phyloP scores from a whole-genome alignment of 2,113 vertebrate genomes.

The Miniopterus natalensis region DNA sequence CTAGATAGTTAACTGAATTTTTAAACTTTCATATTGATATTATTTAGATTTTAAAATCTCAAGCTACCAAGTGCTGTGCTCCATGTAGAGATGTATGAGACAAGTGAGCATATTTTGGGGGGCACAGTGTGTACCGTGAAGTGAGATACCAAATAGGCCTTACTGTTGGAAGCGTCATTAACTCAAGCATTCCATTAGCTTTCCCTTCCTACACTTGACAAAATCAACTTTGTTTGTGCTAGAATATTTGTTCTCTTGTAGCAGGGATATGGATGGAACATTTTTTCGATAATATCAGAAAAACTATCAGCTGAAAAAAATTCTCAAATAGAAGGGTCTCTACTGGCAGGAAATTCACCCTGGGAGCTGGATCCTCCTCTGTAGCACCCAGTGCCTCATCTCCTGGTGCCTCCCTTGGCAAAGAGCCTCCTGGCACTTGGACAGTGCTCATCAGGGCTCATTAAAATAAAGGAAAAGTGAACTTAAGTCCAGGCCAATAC shows the following conservation, averaged over 20 bases:
- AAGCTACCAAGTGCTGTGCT: background rate
- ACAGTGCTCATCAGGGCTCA: background rate
- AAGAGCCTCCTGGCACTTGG: background rate
- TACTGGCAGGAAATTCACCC: background rate
- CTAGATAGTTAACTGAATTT: background rate
- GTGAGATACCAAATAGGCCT: background rate
- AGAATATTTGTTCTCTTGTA: conserved; percentile 61
- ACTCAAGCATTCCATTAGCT: conserved; percentile 43
- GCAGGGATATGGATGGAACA: background rate
- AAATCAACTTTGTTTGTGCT: conserved; percentile 54
- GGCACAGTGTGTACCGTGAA: conserved; percentile 31
- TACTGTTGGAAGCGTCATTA: conserved; percentile 29
- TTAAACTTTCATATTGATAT: background rate
- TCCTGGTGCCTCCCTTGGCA: background rate
- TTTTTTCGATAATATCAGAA: background rate
- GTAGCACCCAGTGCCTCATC: background rate
- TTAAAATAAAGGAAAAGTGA: conserved; percentile 5
- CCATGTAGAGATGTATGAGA: conserved; percentile 1
- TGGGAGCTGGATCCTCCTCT: background rate
- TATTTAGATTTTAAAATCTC: conserved; percentile 34
- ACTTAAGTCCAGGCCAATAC: background rate
- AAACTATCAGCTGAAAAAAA: conserved; percentile 41
- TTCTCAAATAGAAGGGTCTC: background rate
- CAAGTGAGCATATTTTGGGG: background rate
- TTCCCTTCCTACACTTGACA: conserved; percentile 15